Conservation (phyloP, 2,888 invertebrate genomes). For the Spialia ferax region DNA sequence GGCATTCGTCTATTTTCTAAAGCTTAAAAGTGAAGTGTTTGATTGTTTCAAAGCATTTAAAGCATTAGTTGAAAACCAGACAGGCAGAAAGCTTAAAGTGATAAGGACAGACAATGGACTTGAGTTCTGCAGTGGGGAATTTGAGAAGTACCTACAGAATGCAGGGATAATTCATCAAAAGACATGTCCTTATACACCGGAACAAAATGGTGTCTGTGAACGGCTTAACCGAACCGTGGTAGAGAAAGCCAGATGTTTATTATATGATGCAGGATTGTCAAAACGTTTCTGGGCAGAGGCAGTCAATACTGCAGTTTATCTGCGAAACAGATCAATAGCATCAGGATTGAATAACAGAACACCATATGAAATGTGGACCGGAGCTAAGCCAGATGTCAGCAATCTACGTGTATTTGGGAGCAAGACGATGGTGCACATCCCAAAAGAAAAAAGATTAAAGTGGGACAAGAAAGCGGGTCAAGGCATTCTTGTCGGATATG, state of each 20-base stretch:
- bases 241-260: no score
- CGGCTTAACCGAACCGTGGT: constrained; percentile 24
- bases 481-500: background rate
- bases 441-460: background rate
- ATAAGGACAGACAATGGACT: constrained; percentile 1
- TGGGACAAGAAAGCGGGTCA: constrained; percentile 1
- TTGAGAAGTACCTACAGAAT: background rate
- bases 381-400: constrained; percentile 30
- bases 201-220: constrained; percentile 46
- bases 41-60: constrained; percentile 34
- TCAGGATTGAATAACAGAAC: constrained; percentile 38
- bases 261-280: constrained; percentile 44
- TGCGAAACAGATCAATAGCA: constrained; percentile 39
- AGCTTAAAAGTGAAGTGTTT: constrained; percentile 39
- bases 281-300: constrained; percentile 48
- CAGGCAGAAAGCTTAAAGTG: constrained; percentile 10
- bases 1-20: constrained; percentile 32
- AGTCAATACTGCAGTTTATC: constrained; percentile 38
- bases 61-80: constrained; percentile 15
- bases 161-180: constrained; percentile 40
- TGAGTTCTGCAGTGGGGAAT: background rate
- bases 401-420: constrained; percentile 2
- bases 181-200: constrained; percentile 45
- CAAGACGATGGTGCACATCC: background rate
- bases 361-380: constrained; percentile 32